These are phyloP conservation scores for Caranx ignobilis DNA, from an alignment of 2,113 vertebrate genomes.

Conservation along the genomic window DNA sequence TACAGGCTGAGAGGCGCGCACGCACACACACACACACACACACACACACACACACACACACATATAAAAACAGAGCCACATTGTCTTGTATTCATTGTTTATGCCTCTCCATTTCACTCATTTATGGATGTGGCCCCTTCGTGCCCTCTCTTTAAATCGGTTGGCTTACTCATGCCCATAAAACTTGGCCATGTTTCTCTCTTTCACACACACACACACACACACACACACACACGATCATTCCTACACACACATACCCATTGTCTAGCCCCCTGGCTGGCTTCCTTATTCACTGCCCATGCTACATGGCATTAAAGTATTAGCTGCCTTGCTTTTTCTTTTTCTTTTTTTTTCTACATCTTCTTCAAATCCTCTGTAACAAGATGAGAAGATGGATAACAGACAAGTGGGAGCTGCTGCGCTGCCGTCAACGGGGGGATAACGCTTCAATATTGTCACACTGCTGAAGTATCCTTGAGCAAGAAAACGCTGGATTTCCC, in stretches of 20 bases:
- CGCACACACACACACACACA: conserved; percentile 15
- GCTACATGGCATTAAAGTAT: background rate
- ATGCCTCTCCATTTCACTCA: conserved; percentile 69
- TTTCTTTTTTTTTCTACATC: background rate
- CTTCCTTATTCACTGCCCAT: conserved; percentile 14
- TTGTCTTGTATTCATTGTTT: conserved; percentile 72
- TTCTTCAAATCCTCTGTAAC: conserved; percentile 36
- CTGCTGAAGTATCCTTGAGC: conserved; percentile 43
- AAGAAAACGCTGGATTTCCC: conserved; percentile 37
- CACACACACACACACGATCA: conserved; percentile 20
- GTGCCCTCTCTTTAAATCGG: conserved; percentile 65
- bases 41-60: conserved; percentile 31
- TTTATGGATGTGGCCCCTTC: conserved; percentile 68
- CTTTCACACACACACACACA: conserved; percentile 35
- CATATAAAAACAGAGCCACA: conserved; percentile 36
- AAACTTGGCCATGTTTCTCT: conserved; percentile 49
- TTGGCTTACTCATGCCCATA: conserved; percentile 57
- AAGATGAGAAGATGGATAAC: conserved; percentile 28
- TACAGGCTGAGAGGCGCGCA: background rate
- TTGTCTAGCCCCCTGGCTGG: conserved; percentile 32
- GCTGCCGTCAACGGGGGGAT: conserved; percentile 34
- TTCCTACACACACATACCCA: conserved; percentile 31
- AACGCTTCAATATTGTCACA: conserved; percentile 25
- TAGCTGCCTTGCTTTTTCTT: background rate
- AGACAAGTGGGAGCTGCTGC: background rate